Conservation (phyloP, 2,113 vertebrate species). For the Psammodynastes pulverulentus region DNA sequence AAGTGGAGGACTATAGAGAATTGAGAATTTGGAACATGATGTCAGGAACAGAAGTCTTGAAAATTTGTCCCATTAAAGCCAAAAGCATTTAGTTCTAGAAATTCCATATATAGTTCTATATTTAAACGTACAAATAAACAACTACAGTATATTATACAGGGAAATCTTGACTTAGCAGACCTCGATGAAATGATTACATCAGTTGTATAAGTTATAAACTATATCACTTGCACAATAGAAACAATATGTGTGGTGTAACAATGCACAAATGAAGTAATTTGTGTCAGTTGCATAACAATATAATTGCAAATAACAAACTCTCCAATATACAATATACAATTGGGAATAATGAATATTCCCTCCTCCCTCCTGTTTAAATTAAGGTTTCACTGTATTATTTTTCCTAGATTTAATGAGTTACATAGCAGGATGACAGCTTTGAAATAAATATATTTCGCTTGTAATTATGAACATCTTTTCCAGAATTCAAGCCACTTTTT, state of each 20-base stretch:
- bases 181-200: neutral
- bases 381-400: neutral
- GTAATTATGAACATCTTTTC: neutral
- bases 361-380: neutral
- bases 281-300: neutral
- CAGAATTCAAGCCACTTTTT: constrained; percentile 1
- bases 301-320: neutral
- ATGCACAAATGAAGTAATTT: neutral
- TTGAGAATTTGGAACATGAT: neutral
- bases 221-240: neutral
- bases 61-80: neutral
- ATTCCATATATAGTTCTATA: neutral
- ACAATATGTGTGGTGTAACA: neutral
- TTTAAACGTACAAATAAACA: neutral
- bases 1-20: neutral
- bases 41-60: neutral
- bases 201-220: neutral
- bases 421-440: neutral
- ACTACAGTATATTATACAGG: neutral
- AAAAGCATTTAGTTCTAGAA: neutral
- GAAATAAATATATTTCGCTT: neutral
- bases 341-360: neutral
- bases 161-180: neutral
- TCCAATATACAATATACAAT: neutral
- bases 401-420: neutral